These are phyloP conservation scores for Endotricha flammealis DNA, from an alignment of 2,888 invertebrate genomes.

Conservation along the genomic window DNA sequence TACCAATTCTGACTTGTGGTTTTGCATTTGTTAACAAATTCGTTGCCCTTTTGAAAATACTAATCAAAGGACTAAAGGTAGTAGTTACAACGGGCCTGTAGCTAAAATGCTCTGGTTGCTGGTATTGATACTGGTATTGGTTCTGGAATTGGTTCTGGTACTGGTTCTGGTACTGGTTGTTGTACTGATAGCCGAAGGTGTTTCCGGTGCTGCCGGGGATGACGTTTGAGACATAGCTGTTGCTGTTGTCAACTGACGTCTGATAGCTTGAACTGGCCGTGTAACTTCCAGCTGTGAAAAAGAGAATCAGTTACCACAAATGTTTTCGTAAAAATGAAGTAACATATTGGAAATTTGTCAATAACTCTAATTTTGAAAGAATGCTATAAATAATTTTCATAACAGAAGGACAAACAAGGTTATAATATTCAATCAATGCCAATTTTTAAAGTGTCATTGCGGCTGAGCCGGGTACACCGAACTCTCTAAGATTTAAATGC, in stretches of 20 bases:
- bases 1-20: slow-evolving; percentile 62
- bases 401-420: too few species aligned
- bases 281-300: slow-evolving; percentile 59
- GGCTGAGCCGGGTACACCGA: too few species aligned
- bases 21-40: slow-evolving; percentile 63
- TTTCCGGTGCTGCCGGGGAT: slow-evolving; percentile 74
- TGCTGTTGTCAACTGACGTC: slow-evolving; percentile 52
- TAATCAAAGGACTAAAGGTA: slow-evolving; percentile 67
- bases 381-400: too few species aligned
- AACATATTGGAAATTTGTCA: too few species aligned
- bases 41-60: slow-evolving; percentile 66
- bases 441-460: too few species aligned
- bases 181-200: slow-evolving; percentile 60
- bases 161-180: slow-evolving; percentile 56
- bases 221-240: slow-evolving; percentile 73
- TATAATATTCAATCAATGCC: too few species aligned
- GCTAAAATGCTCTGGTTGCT: slow-evolving; percentile 41
- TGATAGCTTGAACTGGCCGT: slow-evolving; percentile 62
- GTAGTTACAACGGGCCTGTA: slow-evolving; percentile 47
- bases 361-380: too few species aligned
- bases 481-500: too few species aligned
- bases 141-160: slow-evolving; percentile 50
- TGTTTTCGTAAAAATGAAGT: too few species aligned
- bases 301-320: too few species aligned
- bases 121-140: slow-evolving; percentile 55